phyloP scores from a whole-genome alignment of 1,140 invertebrate species.

The Temnothorax nylanderi region DNA sequence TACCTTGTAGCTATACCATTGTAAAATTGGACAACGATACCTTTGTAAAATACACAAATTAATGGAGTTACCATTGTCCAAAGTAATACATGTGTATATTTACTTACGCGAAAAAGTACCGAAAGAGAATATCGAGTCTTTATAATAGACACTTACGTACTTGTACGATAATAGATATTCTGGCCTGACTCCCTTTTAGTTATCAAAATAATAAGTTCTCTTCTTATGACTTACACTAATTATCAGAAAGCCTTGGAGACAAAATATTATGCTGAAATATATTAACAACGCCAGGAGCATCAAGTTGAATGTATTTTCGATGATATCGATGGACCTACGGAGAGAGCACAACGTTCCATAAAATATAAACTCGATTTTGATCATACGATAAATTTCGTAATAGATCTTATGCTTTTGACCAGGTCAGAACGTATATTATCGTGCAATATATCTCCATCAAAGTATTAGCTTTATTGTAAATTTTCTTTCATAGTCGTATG shows the following conservation, averaged over 20 bases:
- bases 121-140: background rate
- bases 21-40: background rate
- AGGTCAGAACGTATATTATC: background rate
- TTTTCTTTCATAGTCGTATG: background rate
- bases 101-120: background rate
- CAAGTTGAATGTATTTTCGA: conserved; percentile 42
- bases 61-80: background rate
- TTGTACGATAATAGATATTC: background rate
- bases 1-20: background rate
- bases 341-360: background rate
- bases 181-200: background rate
- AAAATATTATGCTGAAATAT: conserved; percentile 16
- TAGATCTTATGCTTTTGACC: background rate
- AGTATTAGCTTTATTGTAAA: background rate
- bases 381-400: background rate
- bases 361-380: background rate
- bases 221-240: conserved; percentile 25
- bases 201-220: background rate
- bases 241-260: conserved; percentile 28
- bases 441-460: background rate
- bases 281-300: conserved; percentile 33
- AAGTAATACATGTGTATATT: background rate
- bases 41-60: background rate
- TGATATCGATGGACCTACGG: conserved; percentile 22
- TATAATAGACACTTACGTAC: background rate